Percentiles rank a stretch among this genome's conserved stretches.
Conservation (phyloP, 2,797 vertebrate genomes). For the Passerculus sandwichensis region DNA sequence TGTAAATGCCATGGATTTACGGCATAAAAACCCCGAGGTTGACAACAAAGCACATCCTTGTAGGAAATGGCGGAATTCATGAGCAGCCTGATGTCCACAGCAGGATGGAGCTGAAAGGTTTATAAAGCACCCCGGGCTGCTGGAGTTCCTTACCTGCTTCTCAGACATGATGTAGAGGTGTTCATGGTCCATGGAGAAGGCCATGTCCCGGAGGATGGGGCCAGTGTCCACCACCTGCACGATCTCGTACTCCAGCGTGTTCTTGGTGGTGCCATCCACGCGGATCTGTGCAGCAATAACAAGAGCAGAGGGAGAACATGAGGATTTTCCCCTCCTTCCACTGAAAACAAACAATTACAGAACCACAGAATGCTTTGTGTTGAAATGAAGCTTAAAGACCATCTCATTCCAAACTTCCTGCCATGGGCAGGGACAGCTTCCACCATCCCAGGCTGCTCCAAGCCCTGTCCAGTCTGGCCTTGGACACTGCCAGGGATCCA, state of each 20-base stretch:
- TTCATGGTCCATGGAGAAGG: constrained; percentile 91
- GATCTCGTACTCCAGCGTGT: constrained; percentile 90
- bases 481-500: neutral
- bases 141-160: constrained; percentile 84
- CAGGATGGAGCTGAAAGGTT: neutral
- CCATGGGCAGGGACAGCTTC: too few species aligned
- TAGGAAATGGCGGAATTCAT: neutral
- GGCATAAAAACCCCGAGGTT: neutral
- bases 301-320: neutral
- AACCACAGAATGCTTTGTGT: neutral
- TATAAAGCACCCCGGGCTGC: fast-evolving
- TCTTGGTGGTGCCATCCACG: constrained; percentile 88
- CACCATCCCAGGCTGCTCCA: neutral
- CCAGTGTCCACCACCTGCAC: constrained; percentile 91
- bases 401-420: neutral
- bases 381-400: neutral
- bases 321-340: neutral
- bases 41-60: fast-evolving
- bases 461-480: fast-evolving
- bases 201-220: constrained; percentile 93
- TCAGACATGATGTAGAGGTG: constrained; percentile 97
- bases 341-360: neutral
- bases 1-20: neutral
- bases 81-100: neutral
- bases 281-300: constrained; percentile 83